These are phyloP conservation scores for Lithobates sylvaticus DNA, from an alignment of 2,797 vertebrate genomes.

Conservation along the genomic window DNA sequence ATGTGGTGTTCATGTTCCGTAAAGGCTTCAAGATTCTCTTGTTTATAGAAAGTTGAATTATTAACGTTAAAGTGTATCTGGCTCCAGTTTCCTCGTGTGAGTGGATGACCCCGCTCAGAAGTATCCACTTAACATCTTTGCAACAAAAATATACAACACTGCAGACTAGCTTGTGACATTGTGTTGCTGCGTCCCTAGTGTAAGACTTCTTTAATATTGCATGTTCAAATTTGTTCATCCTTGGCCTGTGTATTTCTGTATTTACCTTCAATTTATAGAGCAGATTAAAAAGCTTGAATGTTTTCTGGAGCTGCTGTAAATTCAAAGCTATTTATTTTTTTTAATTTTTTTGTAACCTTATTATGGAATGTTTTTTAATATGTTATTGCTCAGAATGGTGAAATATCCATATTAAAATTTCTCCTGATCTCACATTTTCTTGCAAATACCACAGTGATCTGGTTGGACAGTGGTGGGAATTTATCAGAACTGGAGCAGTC, in stretches of 20 bases:
- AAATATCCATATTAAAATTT: too few relatives aligned
- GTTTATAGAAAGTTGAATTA: conserved; percentile 29
- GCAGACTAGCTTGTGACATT: conserved; percentile 4
- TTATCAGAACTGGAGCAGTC: too few relatives aligned
- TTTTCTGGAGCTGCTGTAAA: not conserved
- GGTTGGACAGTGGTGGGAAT: too few relatives aligned
- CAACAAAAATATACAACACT: conserved; percentile 45
- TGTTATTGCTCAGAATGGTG: too few relatives aligned
- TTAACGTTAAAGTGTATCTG: conserved; percentile 14
- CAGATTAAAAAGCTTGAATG: conserved; percentile 23
- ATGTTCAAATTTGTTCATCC: conserved; percentile 28
- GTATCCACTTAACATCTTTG: conserved; percentile 44
- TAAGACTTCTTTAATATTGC: conserved; percentile 42
- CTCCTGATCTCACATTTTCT: too few relatives aligned
- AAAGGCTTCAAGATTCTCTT: conserved; percentile 7
- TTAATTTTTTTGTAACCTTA: not conserved
- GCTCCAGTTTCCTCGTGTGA: conserved; percentile 18
- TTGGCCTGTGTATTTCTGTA: not conserved
- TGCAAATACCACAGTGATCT: too few relatives aligned
- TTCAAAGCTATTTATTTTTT: not conserved
- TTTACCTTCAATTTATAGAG: conserved; percentile 31
- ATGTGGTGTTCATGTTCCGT: not conserved
- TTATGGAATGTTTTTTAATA: not conserved
- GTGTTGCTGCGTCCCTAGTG: conserved; percentile 17
- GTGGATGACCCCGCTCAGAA: conserved; percentile 32